These are phyloP conservation scores for Acipenser oxyrinchus DNA, from an alignment of 2,797 vertebrate species.

Conservation along the genomic window DNA sequence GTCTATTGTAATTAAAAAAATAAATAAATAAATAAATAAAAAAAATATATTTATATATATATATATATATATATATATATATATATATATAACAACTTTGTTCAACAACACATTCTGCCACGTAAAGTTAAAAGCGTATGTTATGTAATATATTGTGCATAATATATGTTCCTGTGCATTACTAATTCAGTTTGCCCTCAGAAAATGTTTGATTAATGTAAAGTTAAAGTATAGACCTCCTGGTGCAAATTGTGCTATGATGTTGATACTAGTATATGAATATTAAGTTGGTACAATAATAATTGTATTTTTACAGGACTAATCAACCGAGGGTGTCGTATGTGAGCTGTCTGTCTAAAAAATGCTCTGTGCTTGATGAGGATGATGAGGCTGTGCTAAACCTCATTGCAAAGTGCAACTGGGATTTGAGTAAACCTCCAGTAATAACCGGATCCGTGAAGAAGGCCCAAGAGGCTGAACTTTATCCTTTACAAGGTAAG, in stretches of 20 bases:
- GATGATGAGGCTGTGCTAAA: constrained; percentile 61
- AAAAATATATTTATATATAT: too few species aligned
- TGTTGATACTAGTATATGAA: not conserved
- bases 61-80: too few species aligned
- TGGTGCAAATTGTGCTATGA: not conserved
- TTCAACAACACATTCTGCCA: too few species aligned
- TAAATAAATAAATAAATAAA: too few species aligned
- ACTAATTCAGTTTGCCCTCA: not conserved
- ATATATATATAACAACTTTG: too few species aligned
- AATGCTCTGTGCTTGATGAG: constrained; percentile 43
- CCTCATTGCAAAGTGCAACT: constrained; percentile 40
- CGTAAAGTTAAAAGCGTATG: too few species aligned
- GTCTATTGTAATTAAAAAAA: too few species aligned
- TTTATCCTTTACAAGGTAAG: constrained; percentile 39
- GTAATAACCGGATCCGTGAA: constrained; percentile 29
- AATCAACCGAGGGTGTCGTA: constrained; percentile 41
- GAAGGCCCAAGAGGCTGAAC: constrained; percentile 27
- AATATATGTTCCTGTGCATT: not conserved
- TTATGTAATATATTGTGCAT: not conserved
- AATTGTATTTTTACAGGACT: constrained; percentile 40
- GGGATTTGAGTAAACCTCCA: constrained; percentile 37
- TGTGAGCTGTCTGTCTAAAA: constrained; percentile 47
- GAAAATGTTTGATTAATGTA: not conserved
- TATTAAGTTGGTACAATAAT: not conserved
- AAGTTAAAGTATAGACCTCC: not conserved